A percentile compares a stretch with the other conserved stretches of the same genome.
Conservation (phyloP, 2,113 vertebrate genomes). For the Atractosteus spatula region DNA sequence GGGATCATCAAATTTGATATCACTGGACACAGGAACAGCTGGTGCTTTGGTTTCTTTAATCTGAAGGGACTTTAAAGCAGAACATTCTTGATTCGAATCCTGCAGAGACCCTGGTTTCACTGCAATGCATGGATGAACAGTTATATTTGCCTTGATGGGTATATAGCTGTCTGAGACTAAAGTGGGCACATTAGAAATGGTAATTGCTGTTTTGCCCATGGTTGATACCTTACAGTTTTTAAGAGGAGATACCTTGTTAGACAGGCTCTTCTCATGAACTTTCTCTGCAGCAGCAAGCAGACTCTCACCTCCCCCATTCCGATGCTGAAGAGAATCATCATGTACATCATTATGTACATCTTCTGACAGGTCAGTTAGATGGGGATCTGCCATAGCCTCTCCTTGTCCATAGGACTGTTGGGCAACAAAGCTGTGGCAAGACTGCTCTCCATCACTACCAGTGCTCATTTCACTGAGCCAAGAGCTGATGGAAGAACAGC, state of each 20-base stretch:
- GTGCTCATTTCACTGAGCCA: conserved; percentile 90
- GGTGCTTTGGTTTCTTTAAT: conserved; percentile 56
- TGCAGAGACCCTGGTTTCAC: conserved; percentile 72
- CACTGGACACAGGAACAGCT: conserved; percentile 55
- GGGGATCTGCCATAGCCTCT: conserved; percentile 83
- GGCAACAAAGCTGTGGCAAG: conserved; percentile 80
- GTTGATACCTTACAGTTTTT: conserved; percentile 74
- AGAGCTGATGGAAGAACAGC: conserved; percentile 86
- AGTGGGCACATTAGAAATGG: conserved; percentile 65
- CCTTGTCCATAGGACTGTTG: conserved; percentile 84
- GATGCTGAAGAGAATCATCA: conserved; percentile 13
- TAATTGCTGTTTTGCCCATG: conserved; percentile 76
- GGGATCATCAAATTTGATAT: conserved; percentile 86
- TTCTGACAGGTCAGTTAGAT: conserved; percentile 46
- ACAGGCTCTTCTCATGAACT: conserved; percentile 52
- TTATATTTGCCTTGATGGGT: conserved; percentile 80
- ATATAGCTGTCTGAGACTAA: conserved; percentile 69
- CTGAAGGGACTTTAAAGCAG: conserved; percentile 36
- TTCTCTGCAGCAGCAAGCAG: conserved; percentile 56
- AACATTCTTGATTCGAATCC: conserved; percentile 46
- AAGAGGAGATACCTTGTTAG: conserved; percentile 57
- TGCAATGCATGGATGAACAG: conserved; percentile 76
- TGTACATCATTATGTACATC: conserved; percentile 41
- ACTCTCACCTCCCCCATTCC: conserved; percentile 63
- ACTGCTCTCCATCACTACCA: conserved; percentile 85